Base-by-base conservation (phyloP, 2,113 vertebrate genomes). In the Myiagra hebetior region DNA sequence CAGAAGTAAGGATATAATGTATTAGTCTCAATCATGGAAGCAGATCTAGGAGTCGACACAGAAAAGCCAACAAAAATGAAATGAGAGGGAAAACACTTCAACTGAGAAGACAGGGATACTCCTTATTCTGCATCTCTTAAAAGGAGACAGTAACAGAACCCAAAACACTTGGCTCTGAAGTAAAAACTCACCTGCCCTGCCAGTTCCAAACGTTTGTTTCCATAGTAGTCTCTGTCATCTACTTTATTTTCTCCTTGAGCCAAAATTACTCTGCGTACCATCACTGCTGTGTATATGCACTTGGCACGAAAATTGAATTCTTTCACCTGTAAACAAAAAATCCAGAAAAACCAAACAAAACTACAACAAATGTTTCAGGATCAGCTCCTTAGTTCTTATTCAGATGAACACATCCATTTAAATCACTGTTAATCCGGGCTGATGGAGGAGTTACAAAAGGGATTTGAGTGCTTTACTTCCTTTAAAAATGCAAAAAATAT, bases 221-320 rank as follows among this genome's bases (percentile, higher is more conserved):
- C 99, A 41, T 99, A 99, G 96, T 99, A 99, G 97, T 99, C 99
- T 92, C 99, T 98, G 98, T 99, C 99, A 15, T 99, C 99, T 57
- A 99, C 99, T 96, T 99, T 99, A 94, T 99, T 99, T 84, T 98
- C 98, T 59, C 99, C 99, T 96, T 99, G 99, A 93, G 99, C 99
- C 95, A 99, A 97, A 95, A 99, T 99, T 37, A 99, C 99, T 89
- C 99, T 98, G 83, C 99, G 98, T 26, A 99, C 99, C 99, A 99
- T 99, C 91, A 99, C 99, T 19, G 99, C 99, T 41, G 99, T 98
- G 96, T 99, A 99, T 93, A 99, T 99, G 81, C 99, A 99, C 92
- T 99, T 99, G 8, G 99, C 99, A 92, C 99, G 98, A 94, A 99
- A 99, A 96, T 99, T 99, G 97, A 99, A 99, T 93, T 99, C 99